These are phyloP conservation scores for Carlito syrichta DNA, from an alignment of 2,113 vertebrate species.

Conservation along the genomic window DNA sequence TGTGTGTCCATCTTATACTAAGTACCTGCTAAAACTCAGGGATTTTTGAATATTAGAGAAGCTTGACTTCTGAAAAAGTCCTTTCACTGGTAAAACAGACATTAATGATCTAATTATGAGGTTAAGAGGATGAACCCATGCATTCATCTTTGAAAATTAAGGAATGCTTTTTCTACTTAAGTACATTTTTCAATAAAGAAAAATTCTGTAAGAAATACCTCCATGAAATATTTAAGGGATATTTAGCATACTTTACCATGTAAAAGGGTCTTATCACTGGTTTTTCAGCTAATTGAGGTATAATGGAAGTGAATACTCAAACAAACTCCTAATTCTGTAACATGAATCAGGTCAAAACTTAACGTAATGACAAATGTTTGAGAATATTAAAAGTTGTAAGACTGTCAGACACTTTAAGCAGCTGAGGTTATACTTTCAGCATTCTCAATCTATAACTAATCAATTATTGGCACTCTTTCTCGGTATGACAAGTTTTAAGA, in stretches of 20 bases:
- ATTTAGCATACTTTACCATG: not conserved
- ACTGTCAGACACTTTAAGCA: not conserved
- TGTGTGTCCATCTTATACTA: not conserved
- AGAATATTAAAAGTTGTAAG: not conserved
- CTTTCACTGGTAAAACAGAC: not conserved
- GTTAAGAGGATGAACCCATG: not conserved
- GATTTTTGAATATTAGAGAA: not conserved
- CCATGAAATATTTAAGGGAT: not conserved
- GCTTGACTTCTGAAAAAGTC: not conserved
- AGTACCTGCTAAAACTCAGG: not conserved
- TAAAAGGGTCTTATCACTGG: not conserved
- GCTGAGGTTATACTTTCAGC: not conserved
- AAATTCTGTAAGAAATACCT: not conserved
- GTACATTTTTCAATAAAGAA: not conserved
- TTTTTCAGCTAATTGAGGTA: not conserved
- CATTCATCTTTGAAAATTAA: slow-evolving; percentile 12
- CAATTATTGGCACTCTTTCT: not conserved
- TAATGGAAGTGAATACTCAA: not conserved
- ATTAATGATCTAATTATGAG: not conserved
- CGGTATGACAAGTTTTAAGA: not conserved
- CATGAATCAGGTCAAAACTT: not conserved
- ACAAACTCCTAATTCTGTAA: not conserved
- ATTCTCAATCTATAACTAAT: not conserved
- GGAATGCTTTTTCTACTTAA: not conserved
- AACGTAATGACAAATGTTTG: not conserved